A percentile compares a stretch with the other conserved stretches of the same genome.
Evolutionary conservation across 37 sponge, comb jelly and placozoan genomes (phyloP).

Genomic region (Aplysina aerophoba): DNA sequence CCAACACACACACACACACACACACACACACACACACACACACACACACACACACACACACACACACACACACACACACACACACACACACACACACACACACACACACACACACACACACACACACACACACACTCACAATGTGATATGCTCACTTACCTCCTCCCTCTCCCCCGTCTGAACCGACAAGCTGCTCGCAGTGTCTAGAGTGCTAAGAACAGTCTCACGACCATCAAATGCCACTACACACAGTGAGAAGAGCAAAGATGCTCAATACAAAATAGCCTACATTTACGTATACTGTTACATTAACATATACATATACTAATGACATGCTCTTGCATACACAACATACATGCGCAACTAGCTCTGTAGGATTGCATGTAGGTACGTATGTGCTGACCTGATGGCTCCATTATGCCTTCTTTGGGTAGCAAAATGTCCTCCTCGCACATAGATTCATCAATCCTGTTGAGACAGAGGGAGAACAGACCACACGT

Average conservation of each 20-base stretch:
- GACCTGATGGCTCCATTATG: no score
- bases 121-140: no score
- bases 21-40: conserved; percentile 45
- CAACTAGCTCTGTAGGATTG: no score
- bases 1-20: not conserved
- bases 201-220: conserved; percentile 1
- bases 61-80: conserved; percentile 26
- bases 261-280: no score
- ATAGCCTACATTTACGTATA: no score
- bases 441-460: conserved; percentile 69
- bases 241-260: no score
- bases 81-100: not conserved
- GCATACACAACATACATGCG: no score
- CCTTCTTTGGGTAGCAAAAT: no score
- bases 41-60: conserved; percentile 30
- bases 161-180: not conserved
- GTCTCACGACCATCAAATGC: conserved; percentile 24
- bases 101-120: conserved; percentile 30
- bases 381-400: no score
- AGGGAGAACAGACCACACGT: not conserved
- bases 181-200: not conserved
- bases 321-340: no score
- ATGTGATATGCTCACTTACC: conserved; percentile 13
- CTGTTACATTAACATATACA: no score
- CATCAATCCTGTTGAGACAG: conserved; percentile 54